Evolutionary conservation across 2,888 invertebrate genomes (phyloP).

Genomic region (Tolmerus cingulatus): DNA sequence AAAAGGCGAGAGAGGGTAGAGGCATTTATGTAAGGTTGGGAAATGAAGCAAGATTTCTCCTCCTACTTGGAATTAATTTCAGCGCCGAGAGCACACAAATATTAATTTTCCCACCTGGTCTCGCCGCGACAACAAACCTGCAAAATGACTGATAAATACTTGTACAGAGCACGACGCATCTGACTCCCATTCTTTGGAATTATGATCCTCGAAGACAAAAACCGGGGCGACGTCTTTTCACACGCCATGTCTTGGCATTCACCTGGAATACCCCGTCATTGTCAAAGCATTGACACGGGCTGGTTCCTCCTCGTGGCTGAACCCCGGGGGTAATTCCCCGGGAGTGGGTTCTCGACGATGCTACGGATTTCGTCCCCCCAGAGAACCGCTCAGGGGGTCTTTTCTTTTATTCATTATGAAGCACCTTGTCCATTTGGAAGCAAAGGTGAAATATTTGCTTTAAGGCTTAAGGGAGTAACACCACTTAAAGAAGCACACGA

Average conservation of each 20-base stretch:
- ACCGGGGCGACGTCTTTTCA: constrained; percentile 47
- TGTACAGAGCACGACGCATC: constrained; percentile 6
- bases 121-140: constrained; percentile 30
- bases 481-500: background rate
- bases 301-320: background rate
- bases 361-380: background rate
- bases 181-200: constrained; percentile 50
- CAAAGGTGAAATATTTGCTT: constrained; percentile 31
- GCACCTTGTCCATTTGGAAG: constrained; percentile 8
- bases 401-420: constrained; percentile 37
- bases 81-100: constrained; percentile 40
- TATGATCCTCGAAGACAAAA: constrained; percentile 52
- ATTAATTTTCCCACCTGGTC: constrained; percentile 45
- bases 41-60: constrained; percentile 18
- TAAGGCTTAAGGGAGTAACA: background rate
- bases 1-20: constrained; percentile 4
- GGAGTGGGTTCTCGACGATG: background rate
- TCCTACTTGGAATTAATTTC: constrained; percentile 36
- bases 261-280: constrained; percentile 26
- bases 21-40: constrained; percentile 7
- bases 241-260: constrained; percentile 14
- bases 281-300: constrained; percentile 34
- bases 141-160: constrained; percentile 40
- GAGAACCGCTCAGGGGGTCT: background rate
- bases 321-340: background rate